A percentile compares a stretch with the other conserved stretches of the same genome.
Conservation (phyloP, 2,888 invertebrate genomes). For the Coremacera marginata region DNA sequence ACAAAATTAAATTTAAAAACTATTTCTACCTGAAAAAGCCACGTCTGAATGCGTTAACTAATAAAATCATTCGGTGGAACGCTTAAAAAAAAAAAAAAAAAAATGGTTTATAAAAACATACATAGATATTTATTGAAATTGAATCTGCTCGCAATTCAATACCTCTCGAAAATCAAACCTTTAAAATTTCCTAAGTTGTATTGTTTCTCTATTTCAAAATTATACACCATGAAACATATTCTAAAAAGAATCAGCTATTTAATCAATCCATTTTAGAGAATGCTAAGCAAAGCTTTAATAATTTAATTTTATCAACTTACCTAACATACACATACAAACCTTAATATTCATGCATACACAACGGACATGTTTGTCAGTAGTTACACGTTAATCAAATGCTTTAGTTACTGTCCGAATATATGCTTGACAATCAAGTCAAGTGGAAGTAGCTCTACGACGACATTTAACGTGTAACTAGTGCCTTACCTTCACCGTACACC, state of each 20-base stretch:
- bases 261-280: not conserved
- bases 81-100: too few species aligned
- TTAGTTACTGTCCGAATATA: not conserved
- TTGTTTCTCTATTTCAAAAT: constrained; percentile 16
- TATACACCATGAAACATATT: not conserved
- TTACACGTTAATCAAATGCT: constrained; percentile 62
- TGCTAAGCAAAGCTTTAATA: constrained; percentile 27
- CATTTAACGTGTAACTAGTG: constrained; percentile 68
- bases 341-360: not conserved
- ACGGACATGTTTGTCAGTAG: constrained; percentile 57
- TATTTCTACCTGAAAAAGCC: too few species aligned
- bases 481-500: constrained; percentile 64
- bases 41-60: too few species aligned
- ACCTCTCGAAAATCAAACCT: constrained; percentile 14
- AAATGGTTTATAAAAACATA: not conserved
- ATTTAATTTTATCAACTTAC: not conserved
- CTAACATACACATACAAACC: not conserved
- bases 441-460: constrained; percentile 26
- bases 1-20: too few species aligned
- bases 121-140: not conserved
- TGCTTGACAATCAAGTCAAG: not conserved
- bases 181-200: not conserved
- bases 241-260: too few species aligned
- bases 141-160: not conserved
- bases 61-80: too few species aligned